Evolutionary conservation across 2,113 vertebrate genomes (phyloP).

Genomic region (Callipepla squamata): DNA sequence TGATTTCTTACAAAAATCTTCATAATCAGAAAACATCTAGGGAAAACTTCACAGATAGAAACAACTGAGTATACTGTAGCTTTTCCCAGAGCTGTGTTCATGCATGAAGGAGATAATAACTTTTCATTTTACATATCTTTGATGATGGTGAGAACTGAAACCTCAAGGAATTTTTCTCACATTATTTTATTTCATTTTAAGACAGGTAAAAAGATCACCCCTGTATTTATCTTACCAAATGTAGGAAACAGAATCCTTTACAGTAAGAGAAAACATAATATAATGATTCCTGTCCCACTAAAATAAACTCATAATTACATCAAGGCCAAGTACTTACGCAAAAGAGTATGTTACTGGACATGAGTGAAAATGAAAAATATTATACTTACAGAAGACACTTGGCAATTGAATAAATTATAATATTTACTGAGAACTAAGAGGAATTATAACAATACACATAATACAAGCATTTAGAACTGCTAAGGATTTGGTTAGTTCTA

Average conservation of each 20-base stretch:
- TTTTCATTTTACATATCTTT: background rate
- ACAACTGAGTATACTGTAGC: background rate
- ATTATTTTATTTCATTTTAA: background rate
- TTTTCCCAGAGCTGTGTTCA: conserved; percentile 11
- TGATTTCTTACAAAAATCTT: background rate
- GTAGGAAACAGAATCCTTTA: background rate
- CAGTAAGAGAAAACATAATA: background rate
- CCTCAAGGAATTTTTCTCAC: background rate
- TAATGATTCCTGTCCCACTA: background rate
- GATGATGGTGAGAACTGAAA: background rate
- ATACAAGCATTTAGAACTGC: background rate
- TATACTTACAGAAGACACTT: background rate
- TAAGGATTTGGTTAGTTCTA: background rate
- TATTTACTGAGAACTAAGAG: background rate
- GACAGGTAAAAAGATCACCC: background rate
- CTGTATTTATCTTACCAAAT: background rate
- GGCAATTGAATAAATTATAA: background rate
- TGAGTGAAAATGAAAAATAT: background rate
- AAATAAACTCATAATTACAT: background rate
- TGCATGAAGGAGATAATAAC: background rate
- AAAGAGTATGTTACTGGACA: background rate
- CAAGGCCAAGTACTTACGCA: background rate
- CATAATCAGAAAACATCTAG: background rate
- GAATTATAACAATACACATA: background rate
- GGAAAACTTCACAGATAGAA: background rate